Percentiles rank a stretch among this genome's conserved stretches.
Conservation (phyloP, 1,140 invertebrate genomes). For the Muscidifurax raptorellus region DNA sequence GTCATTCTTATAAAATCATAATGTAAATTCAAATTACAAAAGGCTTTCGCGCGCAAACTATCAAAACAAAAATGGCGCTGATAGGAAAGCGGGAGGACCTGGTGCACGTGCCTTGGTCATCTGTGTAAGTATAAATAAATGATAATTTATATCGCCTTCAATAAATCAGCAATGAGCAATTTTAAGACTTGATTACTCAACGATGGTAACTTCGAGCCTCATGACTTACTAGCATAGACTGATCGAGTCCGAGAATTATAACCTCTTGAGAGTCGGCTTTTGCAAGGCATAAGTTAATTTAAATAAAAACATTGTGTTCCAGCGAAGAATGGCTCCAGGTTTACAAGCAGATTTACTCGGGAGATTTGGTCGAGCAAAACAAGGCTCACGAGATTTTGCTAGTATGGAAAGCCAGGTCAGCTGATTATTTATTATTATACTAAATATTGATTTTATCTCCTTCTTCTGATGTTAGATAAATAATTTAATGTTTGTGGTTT, state of each 20-base stretch:
- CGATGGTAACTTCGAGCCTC: not conserved
- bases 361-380: slow-evolving; percentile 65
- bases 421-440: not conserved
- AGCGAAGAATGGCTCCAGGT: slow-evolving; percentile 78
- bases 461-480: not conserved
- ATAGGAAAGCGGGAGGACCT: slow-evolving; percentile 56
- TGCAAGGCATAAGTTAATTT: not conserved
- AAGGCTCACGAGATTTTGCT: slow-evolving; percentile 76
- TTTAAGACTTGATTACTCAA: not conserved
- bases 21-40: not conserved
- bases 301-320: slow-evolving; percentile 54
- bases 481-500: not conserved
- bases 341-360: slow-evolving; percentile 76
- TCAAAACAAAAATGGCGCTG: slow-evolving; percentile 59
- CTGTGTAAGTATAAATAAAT: slow-evolving; percentile 60
- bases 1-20: too few relatives aligned
- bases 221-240: slow-evolving; percentile 14
- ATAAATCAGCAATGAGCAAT: not conserved
- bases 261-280: slow-evolving; percentile 1
- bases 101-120: slow-evolving; percentile 69
- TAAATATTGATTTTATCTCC: not conserved
- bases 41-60: not conserved
- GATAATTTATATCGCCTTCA: not conserved
- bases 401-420: slow-evolving; percentile 78
- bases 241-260: not conserved